Conservation (phyloP, 2,113 vertebrate genomes). For the Myanophis thanlyinensis region DNA sequence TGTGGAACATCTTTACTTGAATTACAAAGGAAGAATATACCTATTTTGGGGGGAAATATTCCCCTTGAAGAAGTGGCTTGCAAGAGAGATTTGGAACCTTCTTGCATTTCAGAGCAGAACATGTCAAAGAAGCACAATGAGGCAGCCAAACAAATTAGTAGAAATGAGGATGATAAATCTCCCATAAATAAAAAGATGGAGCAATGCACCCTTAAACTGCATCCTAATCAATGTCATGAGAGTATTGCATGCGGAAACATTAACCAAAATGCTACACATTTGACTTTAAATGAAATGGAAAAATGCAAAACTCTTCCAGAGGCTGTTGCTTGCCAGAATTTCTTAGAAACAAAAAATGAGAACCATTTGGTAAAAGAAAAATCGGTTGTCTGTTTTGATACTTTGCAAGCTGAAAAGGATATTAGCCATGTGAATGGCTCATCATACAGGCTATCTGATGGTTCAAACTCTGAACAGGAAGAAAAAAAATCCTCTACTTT, state of each 20-base stretch:
- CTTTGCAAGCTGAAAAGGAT: slow-evolving; percentile 27
- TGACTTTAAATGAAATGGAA: slow-evolving; percentile 36
- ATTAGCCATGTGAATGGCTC: slow-evolving; percentile 30
- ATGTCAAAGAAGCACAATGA: slow-evolving; percentile 38
- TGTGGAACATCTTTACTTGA: slow-evolving; percentile 11
- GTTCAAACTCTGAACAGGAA: slow-evolving; percentile 44
- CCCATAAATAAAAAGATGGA: slow-evolving; percentile 3
- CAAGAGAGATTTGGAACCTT: slow-evolving; percentile 5
- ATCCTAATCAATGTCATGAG: slow-evolving; percentile 49
- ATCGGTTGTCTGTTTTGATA: slow-evolving; percentile 33
- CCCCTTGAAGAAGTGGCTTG: slow-evolving; percentile 45
- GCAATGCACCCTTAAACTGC: slow-evolving; percentile 37
- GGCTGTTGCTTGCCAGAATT: slow-evolving; percentile 22
- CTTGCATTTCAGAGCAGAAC: slow-evolving; percentile 18
- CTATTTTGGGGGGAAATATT: slow-evolving; percentile 43
- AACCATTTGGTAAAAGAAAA: slow-evolving; percentile 29
- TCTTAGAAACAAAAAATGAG: slow-evolving; percentile 28
- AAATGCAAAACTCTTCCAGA: slow-evolving; percentile 33
- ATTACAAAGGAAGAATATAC: slow-evolving; percentile 9
- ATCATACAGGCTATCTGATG: slow-evolving; percentile 28
- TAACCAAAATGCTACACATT: slow-evolving; percentile 31
- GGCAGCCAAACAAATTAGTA: slow-evolving; percentile 41
- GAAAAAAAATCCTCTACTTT: slow-evolving; percentile 34
- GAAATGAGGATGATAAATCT: slow-evolving; percentile 42
- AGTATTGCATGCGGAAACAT: slow-evolving; percentile 23